Evolutionary conservation across 2,113 vertebrate species (phyloP).

Genomic region (Copsychus sechellarum): DNA sequence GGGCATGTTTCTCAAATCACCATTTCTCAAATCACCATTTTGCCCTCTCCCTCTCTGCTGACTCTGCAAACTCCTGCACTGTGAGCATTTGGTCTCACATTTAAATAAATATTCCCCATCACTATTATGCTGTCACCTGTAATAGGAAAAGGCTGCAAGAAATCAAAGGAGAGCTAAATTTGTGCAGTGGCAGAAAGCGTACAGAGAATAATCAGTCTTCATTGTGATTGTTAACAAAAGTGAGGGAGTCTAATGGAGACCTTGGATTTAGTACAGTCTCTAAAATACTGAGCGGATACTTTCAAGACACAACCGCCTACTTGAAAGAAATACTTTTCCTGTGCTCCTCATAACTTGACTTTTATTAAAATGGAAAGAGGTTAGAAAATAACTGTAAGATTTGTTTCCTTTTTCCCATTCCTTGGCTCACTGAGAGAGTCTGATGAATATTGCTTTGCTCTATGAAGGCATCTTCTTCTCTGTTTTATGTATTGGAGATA

Average conservation of each 20-base stretch:
- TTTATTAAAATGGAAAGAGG: constrained; percentile 61
- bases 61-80: constrained; percentile 31
- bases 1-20: constrained; percentile 31
- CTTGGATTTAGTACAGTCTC: constrained; percentile 41
- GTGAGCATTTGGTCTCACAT: constrained; percentile 42
- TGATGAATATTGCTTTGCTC: not conserved
- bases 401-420: constrained; percentile 32
- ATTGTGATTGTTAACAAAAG: constrained; percentile 50
- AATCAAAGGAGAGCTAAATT: constrained; percentile 66
- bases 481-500: not conserved
- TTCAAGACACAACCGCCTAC: not conserved
- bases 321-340: constrained; percentile 33
- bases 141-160: constrained; percentile 68
- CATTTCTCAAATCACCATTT: constrained; percentile 35
- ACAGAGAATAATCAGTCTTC: constrained; percentile 61
- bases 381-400: constrained; percentile 41
- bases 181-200: constrained; percentile 38
- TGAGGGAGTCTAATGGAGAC: constrained; percentile 44
- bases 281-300: constrained; percentile 9
- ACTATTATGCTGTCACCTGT: constrained; percentile 68
- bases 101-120: constrained; percentile 69
- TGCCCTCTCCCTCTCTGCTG: constrained; percentile 17
- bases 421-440: not conserved
- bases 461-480: not conserved
- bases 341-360: not conserved